Percentiles rank a stretch among this genome's conserved stretches.
Conservation (phyloP, 2,888 invertebrate genomes). For the Pristionchus exspectatus region DNA sequence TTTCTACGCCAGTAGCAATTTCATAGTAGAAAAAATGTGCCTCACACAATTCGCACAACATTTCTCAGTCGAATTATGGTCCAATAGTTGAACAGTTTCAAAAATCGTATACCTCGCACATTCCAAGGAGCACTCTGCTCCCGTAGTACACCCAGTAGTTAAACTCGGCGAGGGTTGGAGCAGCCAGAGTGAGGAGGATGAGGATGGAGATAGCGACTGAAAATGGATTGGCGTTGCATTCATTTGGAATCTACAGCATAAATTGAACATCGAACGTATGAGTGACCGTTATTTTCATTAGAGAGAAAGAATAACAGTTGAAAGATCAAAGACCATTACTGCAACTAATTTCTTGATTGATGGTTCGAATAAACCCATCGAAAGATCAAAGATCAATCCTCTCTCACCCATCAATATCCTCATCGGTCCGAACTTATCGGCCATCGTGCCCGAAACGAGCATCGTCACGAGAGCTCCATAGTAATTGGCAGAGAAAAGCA, state of each 20-base stretch:
- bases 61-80: too few relatives aligned
- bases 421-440: conserved; percentile 54
- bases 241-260: too few relatives aligned
- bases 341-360: background rate
- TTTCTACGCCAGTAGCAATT: too few relatives aligned
- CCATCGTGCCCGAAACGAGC: conserved; percentile 31
- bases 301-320: too few relatives aligned
- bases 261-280: too few relatives aligned
- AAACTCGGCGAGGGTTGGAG: conserved; percentile 33
- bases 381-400: background rate
- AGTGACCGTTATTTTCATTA: too few relatives aligned
- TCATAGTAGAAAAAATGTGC: too few relatives aligned
- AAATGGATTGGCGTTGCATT: background rate
- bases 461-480: conserved; percentile 36
- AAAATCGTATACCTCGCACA: conserved; percentile 10
- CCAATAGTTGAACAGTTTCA: background rate
- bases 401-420: conserved; percentile 47
- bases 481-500: conserved; percentile 55
- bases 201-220: conserved; percentile 39
- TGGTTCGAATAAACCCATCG: too few relatives aligned
- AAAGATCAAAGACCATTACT: background rate
- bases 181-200: conserved; percentile 28
- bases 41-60: too few relatives aligned
- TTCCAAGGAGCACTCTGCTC: conserved; percentile 12
- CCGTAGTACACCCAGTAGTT: conserved; percentile 51